Percentiles rank a stretch among this genome's conserved stretches.
phyloP scores from a whole-genome alignment of 2,113 vertebrate genomes.

The Pseudopodoces humilis region DNA sequence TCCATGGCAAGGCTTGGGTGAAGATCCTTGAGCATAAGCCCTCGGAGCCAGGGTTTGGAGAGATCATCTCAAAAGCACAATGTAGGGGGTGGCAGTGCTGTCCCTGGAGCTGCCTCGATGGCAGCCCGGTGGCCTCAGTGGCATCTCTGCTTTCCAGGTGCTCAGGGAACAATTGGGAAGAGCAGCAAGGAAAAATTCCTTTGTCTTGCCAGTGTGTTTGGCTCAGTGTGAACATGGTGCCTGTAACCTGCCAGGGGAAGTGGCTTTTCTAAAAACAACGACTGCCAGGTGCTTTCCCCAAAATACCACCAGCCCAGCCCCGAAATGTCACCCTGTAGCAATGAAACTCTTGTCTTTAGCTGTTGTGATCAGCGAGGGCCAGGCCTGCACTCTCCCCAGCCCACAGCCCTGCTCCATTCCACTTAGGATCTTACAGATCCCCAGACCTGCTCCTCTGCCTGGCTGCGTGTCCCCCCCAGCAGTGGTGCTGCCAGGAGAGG shows the following conservation, averaged over 20 bases:
- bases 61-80: not conserved
- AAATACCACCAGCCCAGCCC: not conserved
- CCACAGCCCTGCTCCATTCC: not conserved
- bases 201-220: not conserved
- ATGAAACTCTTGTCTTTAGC: not conserved
- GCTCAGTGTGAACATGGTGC: not conserved
- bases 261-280: not conserved
- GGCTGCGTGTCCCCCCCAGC: accelerated
- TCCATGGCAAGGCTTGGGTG: not conserved
- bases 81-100: not conserved
- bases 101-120: not conserved
- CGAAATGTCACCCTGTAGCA: not conserved
- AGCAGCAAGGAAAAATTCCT: not conserved
- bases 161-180: not conserved
- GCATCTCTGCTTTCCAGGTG: not conserved
- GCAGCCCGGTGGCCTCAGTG: not conserved
- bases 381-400: not conserved
- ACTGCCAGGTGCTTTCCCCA: not conserved
- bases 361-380: not conserved
- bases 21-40: not conserved
- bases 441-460: not conserved
- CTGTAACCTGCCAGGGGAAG: not conserved
- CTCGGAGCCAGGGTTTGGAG: not conserved
- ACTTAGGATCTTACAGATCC: not conserved
- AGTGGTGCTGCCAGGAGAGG: not conserved